phyloP scores from a whole-genome alignment of 2,113 vertebrate species.

The Chunga burmeisteri region DNA sequence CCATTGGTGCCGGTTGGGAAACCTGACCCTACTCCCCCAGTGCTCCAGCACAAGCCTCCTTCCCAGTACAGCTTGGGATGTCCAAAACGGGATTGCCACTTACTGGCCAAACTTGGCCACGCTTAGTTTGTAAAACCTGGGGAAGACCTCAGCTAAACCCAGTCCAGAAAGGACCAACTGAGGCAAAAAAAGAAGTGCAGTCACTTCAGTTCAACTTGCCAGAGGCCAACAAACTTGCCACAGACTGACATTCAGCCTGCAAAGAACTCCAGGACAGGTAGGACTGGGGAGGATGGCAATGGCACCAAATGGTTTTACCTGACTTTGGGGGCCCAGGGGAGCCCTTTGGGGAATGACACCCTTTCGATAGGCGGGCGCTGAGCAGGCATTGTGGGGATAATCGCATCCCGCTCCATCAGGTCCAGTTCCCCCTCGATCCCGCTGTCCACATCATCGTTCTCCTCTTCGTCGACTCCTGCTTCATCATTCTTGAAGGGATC shows the following conservation, averaged over 20 bases:
- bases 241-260: neutral
- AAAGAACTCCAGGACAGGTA: neutral
- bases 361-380: slow-evolving; percentile 77
- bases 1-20: accelerated
- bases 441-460: slow-evolving; percentile 82
- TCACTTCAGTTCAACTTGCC: neutral
- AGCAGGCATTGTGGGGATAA: slow-evolving; percentile 74
- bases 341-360: slow-evolving; percentile 91
- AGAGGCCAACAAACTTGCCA: neutral
- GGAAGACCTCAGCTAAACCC: neutral
- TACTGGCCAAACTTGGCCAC: neutral
- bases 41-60: accelerated
- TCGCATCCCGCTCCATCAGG: slow-evolving; percentile 84
- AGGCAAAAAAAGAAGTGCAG: neutral
- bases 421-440: slow-evolving; percentile 90
- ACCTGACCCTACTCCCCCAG: neutral
- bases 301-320: slow-evolving; percentile 71
- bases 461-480: slow-evolving; percentile 85
- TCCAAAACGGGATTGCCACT: neutral
- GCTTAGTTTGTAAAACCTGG: neutral
- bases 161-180: neutral
- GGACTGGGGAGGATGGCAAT: neutral
- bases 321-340: slow-evolving; percentile 98
- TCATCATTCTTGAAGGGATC: slow-evolving; percentile 97
- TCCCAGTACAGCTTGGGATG: neutral